Evolutionary conservation across 23 tunicate species (phyloP).

Genomic region (Corella eumyota): DNA sequence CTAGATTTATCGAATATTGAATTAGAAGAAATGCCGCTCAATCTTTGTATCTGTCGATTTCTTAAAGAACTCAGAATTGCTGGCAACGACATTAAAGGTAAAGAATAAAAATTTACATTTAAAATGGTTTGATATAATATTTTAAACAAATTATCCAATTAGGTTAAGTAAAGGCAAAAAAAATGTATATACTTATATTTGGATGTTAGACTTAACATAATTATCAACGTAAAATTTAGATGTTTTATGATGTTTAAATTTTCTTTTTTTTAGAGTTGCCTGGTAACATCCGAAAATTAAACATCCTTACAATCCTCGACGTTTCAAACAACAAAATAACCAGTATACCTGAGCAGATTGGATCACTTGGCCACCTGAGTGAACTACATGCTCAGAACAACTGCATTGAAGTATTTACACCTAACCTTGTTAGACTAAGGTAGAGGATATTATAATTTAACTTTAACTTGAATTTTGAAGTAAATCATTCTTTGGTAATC

Average conservation of each 20-base stretch:
- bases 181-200: too few species aligned
- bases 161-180: too few species aligned
- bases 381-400: constrained; percentile 61
- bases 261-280: constrained; percentile 44
- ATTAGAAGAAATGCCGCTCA: constrained; percentile 69
- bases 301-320: constrained; percentile 42
- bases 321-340: constrained; percentile 75
- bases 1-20: constrained; percentile 44
- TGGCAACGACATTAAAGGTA: constrained; percentile 52
- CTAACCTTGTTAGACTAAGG: constrained; percentile 51
- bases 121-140: too few species aligned
- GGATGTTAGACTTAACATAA: too few species aligned
- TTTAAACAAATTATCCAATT: too few species aligned
- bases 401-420: constrained; percentile 42
- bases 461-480: neutral
- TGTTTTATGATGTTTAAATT: too few species aligned
- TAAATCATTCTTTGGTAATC: too few species aligned
- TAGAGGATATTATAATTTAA: neutral
- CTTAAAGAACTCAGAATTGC: constrained; percentile 58
- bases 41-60: constrained; percentile 41
- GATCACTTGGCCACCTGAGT: constrained; percentile 35
- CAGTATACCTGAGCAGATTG: constrained; percentile 68
- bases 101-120: too few species aligned
- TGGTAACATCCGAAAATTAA: constrained; percentile 41
- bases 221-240: too few species aligned